phyloP scores from a whole-genome alignment of 2,888 invertebrate genomes.

The Trichopria drosophilae region DNA sequence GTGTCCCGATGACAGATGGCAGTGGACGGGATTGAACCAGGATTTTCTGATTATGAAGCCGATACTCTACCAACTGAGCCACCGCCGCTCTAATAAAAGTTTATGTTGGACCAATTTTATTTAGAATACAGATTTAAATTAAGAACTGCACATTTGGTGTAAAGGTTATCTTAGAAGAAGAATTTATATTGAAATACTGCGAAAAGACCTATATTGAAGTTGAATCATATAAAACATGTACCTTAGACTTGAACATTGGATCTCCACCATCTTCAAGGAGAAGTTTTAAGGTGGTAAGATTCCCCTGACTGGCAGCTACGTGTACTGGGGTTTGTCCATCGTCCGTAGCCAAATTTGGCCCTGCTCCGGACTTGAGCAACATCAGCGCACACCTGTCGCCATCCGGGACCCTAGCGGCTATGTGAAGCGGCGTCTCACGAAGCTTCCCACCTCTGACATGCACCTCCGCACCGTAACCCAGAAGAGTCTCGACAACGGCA shows the following conservation, averaged over 20 bases:
- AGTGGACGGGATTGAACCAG: too few species aligned
- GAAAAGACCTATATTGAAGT: too few species aligned
- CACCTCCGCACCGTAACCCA: conserved; percentile 97
- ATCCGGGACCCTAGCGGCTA: conserved; percentile 91
- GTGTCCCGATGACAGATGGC: too few species aligned
- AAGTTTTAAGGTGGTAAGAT: conserved; percentile 80
- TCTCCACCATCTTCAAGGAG: conserved; percentile 94
- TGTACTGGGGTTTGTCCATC: conserved; percentile 98
- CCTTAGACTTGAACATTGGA: conserved; percentile 88
- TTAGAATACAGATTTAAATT: too few species aligned
- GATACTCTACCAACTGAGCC: too few species aligned
- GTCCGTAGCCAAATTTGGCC: conserved; percentile 91
- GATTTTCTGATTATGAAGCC: too few species aligned
- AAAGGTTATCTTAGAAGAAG: too few species aligned
- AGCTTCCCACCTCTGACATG: conserved; percentile 89
- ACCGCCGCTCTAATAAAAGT: too few species aligned
- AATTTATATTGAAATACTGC: too few species aligned
- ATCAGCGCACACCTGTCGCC: conserved; percentile 94
- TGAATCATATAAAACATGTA: too few species aligned
- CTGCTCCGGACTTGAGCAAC: conserved; percentile 96
- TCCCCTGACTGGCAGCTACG: conserved; percentile 91
- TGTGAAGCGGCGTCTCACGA: conserved; percentile 94
- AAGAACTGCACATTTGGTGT: too few species aligned
- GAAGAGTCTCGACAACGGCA: conserved; percentile 89
- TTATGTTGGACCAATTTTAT: too few species aligned